phyloP scores from a whole-genome alignment of 2,888 invertebrate species.

The Linyphia triangularis region DNA sequence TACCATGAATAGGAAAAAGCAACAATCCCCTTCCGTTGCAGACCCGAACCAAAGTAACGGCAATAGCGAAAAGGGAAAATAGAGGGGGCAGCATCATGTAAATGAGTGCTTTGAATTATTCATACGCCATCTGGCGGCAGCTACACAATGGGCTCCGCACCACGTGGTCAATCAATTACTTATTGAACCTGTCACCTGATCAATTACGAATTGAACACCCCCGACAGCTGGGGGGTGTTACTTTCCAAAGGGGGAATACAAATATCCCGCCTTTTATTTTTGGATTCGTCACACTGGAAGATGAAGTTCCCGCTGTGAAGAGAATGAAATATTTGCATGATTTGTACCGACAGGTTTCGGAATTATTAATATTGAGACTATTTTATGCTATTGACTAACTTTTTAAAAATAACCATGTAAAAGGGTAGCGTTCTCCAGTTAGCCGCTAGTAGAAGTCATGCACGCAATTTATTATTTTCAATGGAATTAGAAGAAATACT shows the following conservation, averaged over 20 bases:
- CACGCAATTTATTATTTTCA: too few species aligned
- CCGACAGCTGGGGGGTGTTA: slow-evolving; percentile 53
- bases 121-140: slow-evolving; percentile 68
- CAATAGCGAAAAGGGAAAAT: slow-evolving; percentile 22
- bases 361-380: neutral
- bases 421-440: too few species aligned
- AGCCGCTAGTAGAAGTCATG: too few species aligned
- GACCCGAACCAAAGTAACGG: too few species aligned
- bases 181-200: slow-evolving; percentile 75
- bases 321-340: neutral
- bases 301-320: neutral
- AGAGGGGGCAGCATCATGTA: slow-evolving; percentile 55
- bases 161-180: slow-evolving; percentile 75
- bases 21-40: neutral
- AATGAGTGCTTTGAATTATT: slow-evolving; percentile 71
- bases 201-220: slow-evolving; percentile 75
- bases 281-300: neutral
- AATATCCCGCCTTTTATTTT: slow-evolving; percentile 24
- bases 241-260: neutral
- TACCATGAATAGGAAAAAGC: slow-evolving; percentile 22
- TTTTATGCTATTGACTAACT: too few species aligned
- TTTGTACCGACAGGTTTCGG: neutral
- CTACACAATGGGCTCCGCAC: slow-evolving; percentile 31
- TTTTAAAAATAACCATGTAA: too few species aligned
- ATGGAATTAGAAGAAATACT: too few species aligned